Conservation (phyloP, 2,113 vertebrate species). For the Phaetusa simplex region DNA sequence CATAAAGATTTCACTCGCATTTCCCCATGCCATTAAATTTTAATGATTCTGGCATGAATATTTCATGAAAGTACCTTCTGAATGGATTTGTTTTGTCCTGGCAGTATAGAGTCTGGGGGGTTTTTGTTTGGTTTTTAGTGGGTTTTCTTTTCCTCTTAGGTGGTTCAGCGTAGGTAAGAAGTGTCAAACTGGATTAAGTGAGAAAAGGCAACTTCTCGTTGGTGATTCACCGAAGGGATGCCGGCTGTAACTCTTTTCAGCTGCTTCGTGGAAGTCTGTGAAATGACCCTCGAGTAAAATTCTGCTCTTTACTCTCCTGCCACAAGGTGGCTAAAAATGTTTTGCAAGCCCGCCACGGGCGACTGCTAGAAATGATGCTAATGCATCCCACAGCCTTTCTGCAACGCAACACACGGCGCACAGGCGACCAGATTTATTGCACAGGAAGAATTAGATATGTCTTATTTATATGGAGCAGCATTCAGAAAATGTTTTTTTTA, state of each 20-base stretch:
- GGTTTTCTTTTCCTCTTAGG: not conserved
- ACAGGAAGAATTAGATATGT: not conserved
- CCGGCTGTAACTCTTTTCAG: not conserved
- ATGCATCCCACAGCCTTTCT: not conserved
- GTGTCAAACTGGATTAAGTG: not conserved
- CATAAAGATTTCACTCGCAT: not conserved
- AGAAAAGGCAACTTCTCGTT: not conserved
- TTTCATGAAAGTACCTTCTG: constrained; percentile 40
- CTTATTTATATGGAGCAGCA: fast-evolving
- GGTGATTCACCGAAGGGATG: not conserved
- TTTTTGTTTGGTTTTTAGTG: not conserved
- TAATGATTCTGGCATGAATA: constrained; percentile 22
- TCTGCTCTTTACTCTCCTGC: constrained; percentile 63
- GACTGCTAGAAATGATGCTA: not conserved
- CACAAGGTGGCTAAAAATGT: constrained; percentile 69
- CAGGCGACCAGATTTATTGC: not conserved
- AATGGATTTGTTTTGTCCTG: constrained; percentile 24
- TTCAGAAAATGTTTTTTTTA: not conserved
- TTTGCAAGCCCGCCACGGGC: not conserved
- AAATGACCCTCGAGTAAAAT: not conserved
- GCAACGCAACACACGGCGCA: not conserved
- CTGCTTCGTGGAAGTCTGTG: not conserved
- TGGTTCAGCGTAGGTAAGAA: not conserved
- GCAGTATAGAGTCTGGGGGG: not conserved
- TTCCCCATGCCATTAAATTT: constrained; percentile 26